Evolutionary conservation across 2,113 vertebrate genomes (phyloP), one percentile per base, ranked within the genome.

Genomic region (Scatophagus argus): DNA sequence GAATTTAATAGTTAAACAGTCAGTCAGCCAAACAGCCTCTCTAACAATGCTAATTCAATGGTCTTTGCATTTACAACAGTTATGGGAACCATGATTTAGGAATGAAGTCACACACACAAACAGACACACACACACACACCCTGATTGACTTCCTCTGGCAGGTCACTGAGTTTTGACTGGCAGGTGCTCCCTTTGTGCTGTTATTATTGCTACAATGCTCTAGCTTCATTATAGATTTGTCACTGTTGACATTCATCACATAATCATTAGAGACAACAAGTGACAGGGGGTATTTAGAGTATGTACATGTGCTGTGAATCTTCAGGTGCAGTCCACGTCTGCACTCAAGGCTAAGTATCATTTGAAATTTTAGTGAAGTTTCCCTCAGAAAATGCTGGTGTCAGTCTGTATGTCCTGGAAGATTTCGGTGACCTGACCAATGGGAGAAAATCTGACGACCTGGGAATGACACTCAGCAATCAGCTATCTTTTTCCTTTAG

Each of bases 151-250:
- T 72, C 49, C 38, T 74, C 56, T 75, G 70, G 58, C 85, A 77
- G 29, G 63, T 80, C 19, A 67, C 17, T 47, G 25, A 70, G 10
- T 71, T 31, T 44, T 81, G 66, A 83, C 34, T 88, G 80, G 64
- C 91, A 90, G 51, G 31, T 80, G 9, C 56, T 86, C 29, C 71
- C 56, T 75, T 55, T 29, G 13, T 66, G 39, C 61, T 77, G 29
- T 87, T 75, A 19, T 61, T 74, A 79, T 88, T 76, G 81, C 77
- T 61, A 74, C 64, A 83, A 25, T 78, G n/a, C 41, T 71, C 34
- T 43, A 21, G 32, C 16, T 71, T 84, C 38, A 16, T 49, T 79
- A 44, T 64, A 34, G 63, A 67, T 78, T 72, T 75, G 43, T 44
- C 55, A 65, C n/a, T 77, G 6, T 69, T 54, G 36, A 80, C 56